phyloP scores from a whole-genome alignment of 1,140 invertebrate genomes.

The Lordiphosa clarofinis region DNA sequence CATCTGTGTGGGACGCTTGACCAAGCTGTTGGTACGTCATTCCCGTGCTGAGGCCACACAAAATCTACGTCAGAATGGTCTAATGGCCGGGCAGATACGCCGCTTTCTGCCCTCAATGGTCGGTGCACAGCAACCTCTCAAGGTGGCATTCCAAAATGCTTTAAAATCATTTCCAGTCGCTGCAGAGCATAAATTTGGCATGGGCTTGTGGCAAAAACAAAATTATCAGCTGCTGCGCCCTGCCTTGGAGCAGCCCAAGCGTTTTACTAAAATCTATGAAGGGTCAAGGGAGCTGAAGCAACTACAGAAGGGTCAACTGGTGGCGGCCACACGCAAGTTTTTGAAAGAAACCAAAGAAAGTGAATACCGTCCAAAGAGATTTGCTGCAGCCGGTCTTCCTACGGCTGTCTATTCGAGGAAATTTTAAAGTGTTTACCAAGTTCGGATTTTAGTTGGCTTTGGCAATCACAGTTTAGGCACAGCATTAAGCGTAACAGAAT shows the following conservation, averaged over 20 bases:
- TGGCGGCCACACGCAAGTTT: background rate
- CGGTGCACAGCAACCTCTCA: too few relatives aligned
- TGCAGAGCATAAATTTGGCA: too few relatives aligned
- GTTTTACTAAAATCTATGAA: background rate
- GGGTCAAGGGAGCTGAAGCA: background rate
- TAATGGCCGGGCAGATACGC: too few relatives aligned
- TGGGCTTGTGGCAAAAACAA: too few relatives aligned
- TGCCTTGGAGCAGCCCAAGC: constrained; percentile 3
- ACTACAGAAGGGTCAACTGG: background rate
- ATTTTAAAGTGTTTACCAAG: constrained; percentile 1
- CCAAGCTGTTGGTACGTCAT: constrained; percentile 50
- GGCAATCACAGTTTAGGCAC: background rate
- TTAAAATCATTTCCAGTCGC: too few relatives aligned
- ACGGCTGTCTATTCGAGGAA: background rate
- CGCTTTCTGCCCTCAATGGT: too few relatives aligned
- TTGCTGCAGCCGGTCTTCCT: background rate
- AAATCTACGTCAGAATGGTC: background rate
- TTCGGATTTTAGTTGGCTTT: background rate
- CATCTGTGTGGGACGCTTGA: constrained; percentile 56
- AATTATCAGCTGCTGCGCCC: background rate
- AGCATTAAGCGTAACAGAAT: background rate
- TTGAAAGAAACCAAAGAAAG: background rate
- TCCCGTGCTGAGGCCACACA: constrained; percentile 14
- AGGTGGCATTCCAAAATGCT: too few relatives aligned
- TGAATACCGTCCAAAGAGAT: background rate